Conservation (phyloP, 1,140 invertebrate genomes). For the Macrocentrus cingulum region DNA sequence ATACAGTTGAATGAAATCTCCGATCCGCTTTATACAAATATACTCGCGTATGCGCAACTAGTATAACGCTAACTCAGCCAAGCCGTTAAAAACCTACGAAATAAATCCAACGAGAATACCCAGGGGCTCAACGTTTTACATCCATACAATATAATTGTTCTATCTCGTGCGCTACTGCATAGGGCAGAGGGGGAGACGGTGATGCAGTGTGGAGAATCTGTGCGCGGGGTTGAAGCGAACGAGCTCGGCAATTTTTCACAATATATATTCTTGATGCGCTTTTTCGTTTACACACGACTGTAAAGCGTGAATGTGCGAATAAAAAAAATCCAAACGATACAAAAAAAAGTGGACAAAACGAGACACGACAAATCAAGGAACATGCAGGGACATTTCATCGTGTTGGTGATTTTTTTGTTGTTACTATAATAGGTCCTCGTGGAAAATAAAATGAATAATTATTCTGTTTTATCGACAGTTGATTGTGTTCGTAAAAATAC, state of each 20-base stretch:
- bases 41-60: background rate
- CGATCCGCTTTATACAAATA: background rate
- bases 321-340: background rate
- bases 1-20: background rate
- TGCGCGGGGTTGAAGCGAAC: no score
- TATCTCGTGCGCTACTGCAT: background rate
- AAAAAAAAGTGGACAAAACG: background rate
- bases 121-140: conserved; percentile 13
- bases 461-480: no score
- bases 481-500: no score
- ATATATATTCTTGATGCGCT: conserved; percentile 9
- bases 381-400: background rate
- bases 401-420: background rate
- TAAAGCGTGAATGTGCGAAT: conserved; percentile 1
- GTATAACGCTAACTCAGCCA: conserved; percentile 1
- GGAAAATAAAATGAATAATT: background rate
- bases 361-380: conserved; percentile 11
- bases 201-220: background rate
- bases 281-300: conserved; percentile 4
- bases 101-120: conserved; percentile 16
- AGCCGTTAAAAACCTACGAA: conserved; percentile 2
- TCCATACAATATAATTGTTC: conserved; percentile 14
- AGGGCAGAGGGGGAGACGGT: background rate
- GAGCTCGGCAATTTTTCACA: conserved; percentile 13
- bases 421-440: background rate